Conservation (phyloP, 2,888 invertebrate genomes). For the Idaea straminata region DNA sequence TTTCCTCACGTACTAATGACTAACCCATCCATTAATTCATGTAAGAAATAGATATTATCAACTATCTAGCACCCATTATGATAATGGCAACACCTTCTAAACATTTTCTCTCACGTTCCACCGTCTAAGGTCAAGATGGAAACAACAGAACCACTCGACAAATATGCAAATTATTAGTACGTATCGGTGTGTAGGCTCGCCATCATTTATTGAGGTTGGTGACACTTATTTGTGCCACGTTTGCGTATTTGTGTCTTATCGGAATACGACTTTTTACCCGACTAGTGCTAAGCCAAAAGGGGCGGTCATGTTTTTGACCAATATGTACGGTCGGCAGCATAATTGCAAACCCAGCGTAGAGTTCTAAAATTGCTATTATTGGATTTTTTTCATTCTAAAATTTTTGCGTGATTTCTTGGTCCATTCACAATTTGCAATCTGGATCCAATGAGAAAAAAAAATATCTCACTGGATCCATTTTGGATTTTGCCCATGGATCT, state of each 20-base stretch:
- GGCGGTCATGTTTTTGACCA: no score
- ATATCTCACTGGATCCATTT: no score
- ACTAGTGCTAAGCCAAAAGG: no score
- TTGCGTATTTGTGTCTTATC: neutral
- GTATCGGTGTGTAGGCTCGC: constrained; percentile 13
- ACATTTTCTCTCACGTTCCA: constrained; percentile 47
- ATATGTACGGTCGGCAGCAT: no score
- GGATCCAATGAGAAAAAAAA: no score
- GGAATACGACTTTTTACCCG: no score
- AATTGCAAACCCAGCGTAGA: no score
- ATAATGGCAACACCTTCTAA: constrained; percentile 29
- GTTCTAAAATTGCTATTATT: no score
- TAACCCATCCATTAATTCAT: neutral
- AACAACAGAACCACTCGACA: constrained; percentile 30
- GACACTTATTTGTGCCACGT: neutral
- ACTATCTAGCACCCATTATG: constrained; percentile 13
- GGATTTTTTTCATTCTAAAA: no score
- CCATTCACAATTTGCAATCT: no score
- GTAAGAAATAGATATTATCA: neutral
- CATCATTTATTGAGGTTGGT: constrained; percentile 1
- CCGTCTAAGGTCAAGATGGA: constrained; percentile 43
- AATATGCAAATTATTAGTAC: constrained; percentile 39
- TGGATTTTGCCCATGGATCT: no score
- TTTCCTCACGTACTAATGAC: neutral
- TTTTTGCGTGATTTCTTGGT: no score